phyloP scores from a whole-genome alignment of 2,797 vertebrate species.

The Sebastes trivittatus region DNA sequence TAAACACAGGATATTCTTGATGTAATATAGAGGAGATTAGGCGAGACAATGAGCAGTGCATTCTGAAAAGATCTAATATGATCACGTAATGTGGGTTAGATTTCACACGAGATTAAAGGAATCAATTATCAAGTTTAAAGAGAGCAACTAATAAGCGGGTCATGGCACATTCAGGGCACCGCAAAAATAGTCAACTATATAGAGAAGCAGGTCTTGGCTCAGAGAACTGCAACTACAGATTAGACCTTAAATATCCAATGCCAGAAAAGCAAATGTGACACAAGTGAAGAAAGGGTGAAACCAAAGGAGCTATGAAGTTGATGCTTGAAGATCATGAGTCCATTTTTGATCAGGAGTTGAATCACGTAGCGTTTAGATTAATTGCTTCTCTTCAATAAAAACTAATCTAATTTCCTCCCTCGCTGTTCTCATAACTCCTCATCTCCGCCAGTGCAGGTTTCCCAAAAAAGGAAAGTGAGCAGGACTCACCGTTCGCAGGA shows the following conservation, averaged over 20 bases:
- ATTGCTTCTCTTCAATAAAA: background rate
- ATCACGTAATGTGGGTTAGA: constrained; percentile 5
- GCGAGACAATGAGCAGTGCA: background rate
- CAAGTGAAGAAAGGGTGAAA: constrained; percentile 9
- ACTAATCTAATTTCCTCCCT: background rate
- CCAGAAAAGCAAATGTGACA: constrained; percentile 1
- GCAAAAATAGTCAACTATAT: constrained; percentile 76
- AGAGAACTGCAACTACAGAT: constrained; percentile 43
- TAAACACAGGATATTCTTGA: constrained; percentile 57
- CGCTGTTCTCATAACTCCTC: background rate
- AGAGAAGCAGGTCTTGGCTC: constrained; percentile 52
- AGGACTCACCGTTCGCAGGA: constrained; percentile 91
- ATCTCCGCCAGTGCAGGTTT: constrained; percentile 28
- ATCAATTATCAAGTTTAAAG: constrained; percentile 60
- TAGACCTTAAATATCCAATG: constrained; percentile 27
- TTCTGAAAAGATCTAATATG: constrained; percentile 1
- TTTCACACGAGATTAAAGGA: constrained; percentile 35
- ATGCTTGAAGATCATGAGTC: background rate
- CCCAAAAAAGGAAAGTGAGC: constrained; percentile 44
- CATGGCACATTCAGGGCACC: constrained; percentile 63
- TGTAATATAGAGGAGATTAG: constrained; percentile 25
- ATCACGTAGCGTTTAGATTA: background rate
- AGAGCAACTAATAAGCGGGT: constrained; percentile 67
- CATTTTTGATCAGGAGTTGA: background rate
- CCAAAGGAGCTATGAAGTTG: background rate